A percentile compares a stretch with the other conserved stretches of the same genome.
These are phyloP conservation scores for Listrodromus nycthemerus DNA, from an alignment of 2,888 invertebrate genomes.

Conservation along the genomic window DNA sequence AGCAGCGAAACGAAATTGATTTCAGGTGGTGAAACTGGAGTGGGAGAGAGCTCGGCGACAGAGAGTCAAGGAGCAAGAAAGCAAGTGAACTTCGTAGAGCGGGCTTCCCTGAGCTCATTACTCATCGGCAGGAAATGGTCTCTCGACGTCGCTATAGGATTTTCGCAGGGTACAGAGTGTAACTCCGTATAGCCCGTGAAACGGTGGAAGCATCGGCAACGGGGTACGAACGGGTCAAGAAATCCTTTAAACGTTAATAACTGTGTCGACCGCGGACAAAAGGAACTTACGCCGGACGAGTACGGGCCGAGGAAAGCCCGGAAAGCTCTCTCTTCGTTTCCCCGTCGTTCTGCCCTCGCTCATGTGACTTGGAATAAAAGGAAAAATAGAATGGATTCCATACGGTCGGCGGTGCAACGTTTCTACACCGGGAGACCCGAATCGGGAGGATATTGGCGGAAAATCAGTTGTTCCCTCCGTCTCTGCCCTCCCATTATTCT, in stretches of 20 bases:
- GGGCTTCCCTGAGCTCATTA: conserved; percentile 56
- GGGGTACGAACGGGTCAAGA: conserved; percentile 37
- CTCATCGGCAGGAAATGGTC: conserved; percentile 62
- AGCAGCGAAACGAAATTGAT: conserved; percentile 51
- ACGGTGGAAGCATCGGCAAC: conserved; percentile 6
- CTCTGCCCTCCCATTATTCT: neutral
- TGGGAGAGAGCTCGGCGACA: conserved; percentile 10
- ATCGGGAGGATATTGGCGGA: conserved; percentile 19
- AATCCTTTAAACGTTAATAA: conserved; percentile 62
- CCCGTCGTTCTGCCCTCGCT: neutral
- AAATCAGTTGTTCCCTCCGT: conserved; percentile 35
- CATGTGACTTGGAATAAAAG: conserved; percentile 1
- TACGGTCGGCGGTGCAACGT: conserved; percentile 13
- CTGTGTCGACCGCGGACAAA: conserved; percentile 52
- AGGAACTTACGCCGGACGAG: conserved; percentile 20
- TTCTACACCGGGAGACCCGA: neutral
- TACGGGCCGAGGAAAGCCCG: conserved; percentile 28
- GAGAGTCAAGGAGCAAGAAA: conserved; percentile 16
- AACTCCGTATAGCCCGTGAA: conserved; percentile 22
- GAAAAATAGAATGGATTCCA: conserved; percentile 9
- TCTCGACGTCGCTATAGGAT: conserved; percentile 41
- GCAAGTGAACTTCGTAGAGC: conserved; percentile 43
- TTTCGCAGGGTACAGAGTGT: conserved; percentile 34
- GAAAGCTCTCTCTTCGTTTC: conserved; percentile 24
- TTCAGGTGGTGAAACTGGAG: conserved; percentile 52